A percentile compares a stretch with the other conserved stretches of the same genome.
Evolutionary conservation across 2,113 vertebrate genomes (phyloP).

Genomic region (Rousettus leschenaultii): DNA sequence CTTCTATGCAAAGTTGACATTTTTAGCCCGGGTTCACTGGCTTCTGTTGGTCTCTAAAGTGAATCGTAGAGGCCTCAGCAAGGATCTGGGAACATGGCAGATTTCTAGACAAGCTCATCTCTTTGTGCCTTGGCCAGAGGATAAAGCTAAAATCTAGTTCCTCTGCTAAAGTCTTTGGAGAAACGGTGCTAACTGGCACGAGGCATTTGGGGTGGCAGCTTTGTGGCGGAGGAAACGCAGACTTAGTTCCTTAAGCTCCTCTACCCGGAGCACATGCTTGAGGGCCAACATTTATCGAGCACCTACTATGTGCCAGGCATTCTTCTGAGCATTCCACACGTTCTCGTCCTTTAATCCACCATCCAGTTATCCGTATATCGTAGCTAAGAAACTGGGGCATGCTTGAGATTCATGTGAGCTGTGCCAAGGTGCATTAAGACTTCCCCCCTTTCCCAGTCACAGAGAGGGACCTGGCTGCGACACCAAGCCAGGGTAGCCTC

Average conservation of each 20-base stretch:
- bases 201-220: not conserved
- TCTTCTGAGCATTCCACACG: not conserved
- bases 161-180: not conserved
- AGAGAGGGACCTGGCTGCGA: not conserved
- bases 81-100: not conserved
- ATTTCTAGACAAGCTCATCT: not conserved
- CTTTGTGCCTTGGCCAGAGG: not conserved
- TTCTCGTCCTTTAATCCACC: not conserved
- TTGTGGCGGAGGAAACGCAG: not conserved
- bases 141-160: not conserved
- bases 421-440: not conserved
- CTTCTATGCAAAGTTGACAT: not conserved
- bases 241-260: not conserved
- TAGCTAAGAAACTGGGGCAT: not conserved
- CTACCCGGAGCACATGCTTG: not conserved
- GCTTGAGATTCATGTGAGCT: not conserved
- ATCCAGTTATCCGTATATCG: fast-evolving
- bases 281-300: not conserved
- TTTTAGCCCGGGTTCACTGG: not conserved
- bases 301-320: not conserved
- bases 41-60: not conserved
- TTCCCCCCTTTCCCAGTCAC: not conserved
- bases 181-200: not conserved
- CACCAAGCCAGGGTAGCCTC: not conserved
- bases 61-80: not conserved